phyloP scores from a whole-genome alignment of 2,797 vertebrate genomes.

The Capromys pilorides region DNA sequence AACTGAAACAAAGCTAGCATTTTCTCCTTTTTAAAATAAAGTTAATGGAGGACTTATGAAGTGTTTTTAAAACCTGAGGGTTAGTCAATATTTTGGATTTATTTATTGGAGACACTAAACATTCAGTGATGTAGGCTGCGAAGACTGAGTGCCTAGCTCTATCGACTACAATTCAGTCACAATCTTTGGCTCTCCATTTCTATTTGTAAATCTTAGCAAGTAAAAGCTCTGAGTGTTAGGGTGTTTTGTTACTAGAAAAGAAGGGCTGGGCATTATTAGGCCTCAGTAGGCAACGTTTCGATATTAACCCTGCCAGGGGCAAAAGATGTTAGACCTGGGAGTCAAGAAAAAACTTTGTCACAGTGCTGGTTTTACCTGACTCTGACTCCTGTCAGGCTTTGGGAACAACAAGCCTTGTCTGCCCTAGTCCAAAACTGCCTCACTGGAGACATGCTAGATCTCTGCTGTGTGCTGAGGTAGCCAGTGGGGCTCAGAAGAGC shows the following conservation, averaged over 20 bases:
- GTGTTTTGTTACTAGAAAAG: slow-evolving; percentile 67
- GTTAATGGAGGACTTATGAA: slow-evolving; percentile 54
- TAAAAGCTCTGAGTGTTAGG: slow-evolving; percentile 17
- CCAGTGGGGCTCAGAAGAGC: slow-evolving; percentile 34
- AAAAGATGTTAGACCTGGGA: slow-evolving; percentile 49
- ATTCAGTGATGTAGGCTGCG: slow-evolving; percentile 85
- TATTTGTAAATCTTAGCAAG: slow-evolving; percentile 52
- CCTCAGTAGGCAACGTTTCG: slow-evolving; percentile 39
- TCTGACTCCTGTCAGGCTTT: slow-evolving; percentile 49
- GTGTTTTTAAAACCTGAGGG: slow-evolving; percentile 61
- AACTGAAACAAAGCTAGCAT: slow-evolving; percentile 78
- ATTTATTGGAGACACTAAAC: slow-evolving; percentile 92
- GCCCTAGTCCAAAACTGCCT: slow-evolving; percentile 59
- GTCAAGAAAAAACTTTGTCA: slow-evolving; percentile 36
- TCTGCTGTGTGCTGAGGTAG: slow-evolving; percentile 6
- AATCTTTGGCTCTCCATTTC: slow-evolving; percentile 48
- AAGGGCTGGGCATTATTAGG: slow-evolving; percentile 58
- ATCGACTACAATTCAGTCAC: not conserved
- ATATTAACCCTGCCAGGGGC: slow-evolving; percentile 1
- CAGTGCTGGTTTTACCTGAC: slow-evolving; percentile 67
- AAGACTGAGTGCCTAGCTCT: slow-evolving; percentile 82
- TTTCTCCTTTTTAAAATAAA: slow-evolving; percentile 56
- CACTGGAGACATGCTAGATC: slow-evolving; percentile 25
- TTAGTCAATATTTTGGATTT: slow-evolving; percentile 66
- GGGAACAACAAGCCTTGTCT: slow-evolving; percentile 67